Evolutionary conservation across 2,113 vertebrate species (phyloP).

Genomic region (Cynopterus brachyotis): DNA sequence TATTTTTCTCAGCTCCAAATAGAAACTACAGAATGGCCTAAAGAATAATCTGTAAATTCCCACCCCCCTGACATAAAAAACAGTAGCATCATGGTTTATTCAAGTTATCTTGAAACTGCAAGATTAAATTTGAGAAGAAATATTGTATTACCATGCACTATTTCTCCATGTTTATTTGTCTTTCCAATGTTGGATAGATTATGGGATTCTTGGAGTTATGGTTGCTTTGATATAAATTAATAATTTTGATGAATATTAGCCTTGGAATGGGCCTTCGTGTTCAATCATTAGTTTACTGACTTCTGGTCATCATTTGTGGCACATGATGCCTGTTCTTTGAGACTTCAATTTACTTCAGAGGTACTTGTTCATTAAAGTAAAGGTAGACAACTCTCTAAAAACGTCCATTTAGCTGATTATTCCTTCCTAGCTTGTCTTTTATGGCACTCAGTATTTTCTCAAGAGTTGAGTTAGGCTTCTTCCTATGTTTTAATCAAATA

Average conservation of each 20-base stretch:
- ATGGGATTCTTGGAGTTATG: background rate
- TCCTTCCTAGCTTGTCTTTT: background rate
- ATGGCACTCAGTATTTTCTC: background rate
- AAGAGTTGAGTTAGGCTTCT: background rate
- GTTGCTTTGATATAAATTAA: background rate
- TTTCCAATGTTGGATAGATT: background rate
- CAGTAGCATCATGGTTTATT: background rate
- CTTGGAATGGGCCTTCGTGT: background rate
- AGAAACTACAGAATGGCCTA: constrained; percentile 24
- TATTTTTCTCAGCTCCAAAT: constrained; percentile 46
- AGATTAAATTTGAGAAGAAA: background rate
- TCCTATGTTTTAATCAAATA: constrained; percentile 20
- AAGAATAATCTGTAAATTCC: constrained; percentile 38
- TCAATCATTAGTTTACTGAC: background rate
- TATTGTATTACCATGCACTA: background rate
- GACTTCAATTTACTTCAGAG: background rate
- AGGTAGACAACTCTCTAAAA: background rate
- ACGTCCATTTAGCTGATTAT: background rate
- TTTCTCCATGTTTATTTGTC: background rate
- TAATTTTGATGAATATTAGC: background rate
- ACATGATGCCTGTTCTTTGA: background rate
- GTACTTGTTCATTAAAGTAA: background rate
- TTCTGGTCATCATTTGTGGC: background rate
- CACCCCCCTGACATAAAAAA: background rate
- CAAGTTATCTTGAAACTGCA: background rate